These are phyloP conservation scores for Bubo scandiacus DNA, from an alignment of 2,113 vertebrate species.

Conservation along the genomic window DNA sequence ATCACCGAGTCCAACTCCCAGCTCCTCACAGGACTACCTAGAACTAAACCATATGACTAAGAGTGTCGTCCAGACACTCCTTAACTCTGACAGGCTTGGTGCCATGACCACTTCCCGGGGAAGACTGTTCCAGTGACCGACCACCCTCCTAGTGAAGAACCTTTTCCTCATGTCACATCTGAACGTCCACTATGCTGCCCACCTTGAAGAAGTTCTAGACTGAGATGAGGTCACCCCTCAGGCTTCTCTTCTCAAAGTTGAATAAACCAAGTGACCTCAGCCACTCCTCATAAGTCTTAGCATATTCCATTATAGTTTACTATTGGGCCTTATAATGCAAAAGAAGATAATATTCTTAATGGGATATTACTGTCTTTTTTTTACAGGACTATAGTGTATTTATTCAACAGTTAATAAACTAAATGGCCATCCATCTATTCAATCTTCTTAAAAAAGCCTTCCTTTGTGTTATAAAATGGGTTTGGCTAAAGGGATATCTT, in stretches of 20 bases:
- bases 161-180: background rate
- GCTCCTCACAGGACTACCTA: background rate
- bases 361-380: background rate
- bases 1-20: background rate
- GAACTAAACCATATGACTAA: background rate
- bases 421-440: background rate
- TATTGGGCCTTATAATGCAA: background rate
- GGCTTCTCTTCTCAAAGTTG: background rate
- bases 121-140: background rate
- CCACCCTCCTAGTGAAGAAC: background rate
- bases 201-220: accelerated
- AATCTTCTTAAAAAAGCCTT: background rate
- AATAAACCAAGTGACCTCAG: background rate
- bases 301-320: background rate
- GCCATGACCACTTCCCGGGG: background rate
- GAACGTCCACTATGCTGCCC: accelerated
- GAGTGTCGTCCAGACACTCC: background rate
- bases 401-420: background rate
- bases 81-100: background rate
- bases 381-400: background rate
- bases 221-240: background rate
- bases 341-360: background rate
- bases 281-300: background rate
- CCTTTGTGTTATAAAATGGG: background rate
- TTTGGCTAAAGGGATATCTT: background rate